These are phyloP conservation scores for Parelbella ahira DNA, from an alignment of 2,888 invertebrate species.

Conservation along the genomic window DNA sequence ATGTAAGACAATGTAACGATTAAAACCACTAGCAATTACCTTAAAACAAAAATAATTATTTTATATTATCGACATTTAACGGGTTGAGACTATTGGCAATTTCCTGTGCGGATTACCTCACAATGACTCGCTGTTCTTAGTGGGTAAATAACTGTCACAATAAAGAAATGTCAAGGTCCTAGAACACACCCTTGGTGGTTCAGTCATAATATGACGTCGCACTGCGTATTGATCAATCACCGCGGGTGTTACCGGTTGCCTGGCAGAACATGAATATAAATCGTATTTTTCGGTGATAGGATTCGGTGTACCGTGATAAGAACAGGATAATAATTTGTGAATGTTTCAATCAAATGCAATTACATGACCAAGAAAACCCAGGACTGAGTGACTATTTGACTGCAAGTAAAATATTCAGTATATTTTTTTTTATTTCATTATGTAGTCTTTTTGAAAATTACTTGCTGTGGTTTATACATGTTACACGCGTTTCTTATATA, in stretches of 20 bases:
- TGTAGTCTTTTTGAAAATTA: too few relatives aligned
- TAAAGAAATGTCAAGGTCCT: slow-evolving; percentile 44
- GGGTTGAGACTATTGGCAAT: too few relatives aligned
- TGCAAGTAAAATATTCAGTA: too few relatives aligned
- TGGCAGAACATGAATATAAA: slow-evolving; percentile 29
- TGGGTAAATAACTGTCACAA: slow-evolving; percentile 6
- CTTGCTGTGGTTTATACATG: too few relatives aligned
- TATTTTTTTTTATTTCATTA: too few relatives aligned
- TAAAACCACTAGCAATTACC: too few relatives aligned
- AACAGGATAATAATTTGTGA: background rate
- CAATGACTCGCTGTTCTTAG: background rate
- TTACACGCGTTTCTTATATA: slow-evolving; percentile 3
- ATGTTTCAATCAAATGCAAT: slow-evolving; percentile 1
- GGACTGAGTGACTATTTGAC: too few relatives aligned
- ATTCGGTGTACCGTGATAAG: slow-evolving; percentile 6
- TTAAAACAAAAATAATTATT: too few relatives aligned
- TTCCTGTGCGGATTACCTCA: slow-evolving; percentile 1
- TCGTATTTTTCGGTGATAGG: slow-evolving; percentile 4
- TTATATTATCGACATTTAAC: too few relatives aligned
- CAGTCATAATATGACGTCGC: slow-evolving; percentile 37
- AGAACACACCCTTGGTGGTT: slow-evolving; percentile 29
- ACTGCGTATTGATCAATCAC: slow-evolving; percentile 54
- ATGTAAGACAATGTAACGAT: too few relatives aligned
- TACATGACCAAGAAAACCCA: too few relatives aligned
- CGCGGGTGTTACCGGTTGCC: slow-evolving; percentile 36